phyloP scores from a whole-genome alignment of 2,797 vertebrate genomes.

The Ceryle rudis region DNA sequence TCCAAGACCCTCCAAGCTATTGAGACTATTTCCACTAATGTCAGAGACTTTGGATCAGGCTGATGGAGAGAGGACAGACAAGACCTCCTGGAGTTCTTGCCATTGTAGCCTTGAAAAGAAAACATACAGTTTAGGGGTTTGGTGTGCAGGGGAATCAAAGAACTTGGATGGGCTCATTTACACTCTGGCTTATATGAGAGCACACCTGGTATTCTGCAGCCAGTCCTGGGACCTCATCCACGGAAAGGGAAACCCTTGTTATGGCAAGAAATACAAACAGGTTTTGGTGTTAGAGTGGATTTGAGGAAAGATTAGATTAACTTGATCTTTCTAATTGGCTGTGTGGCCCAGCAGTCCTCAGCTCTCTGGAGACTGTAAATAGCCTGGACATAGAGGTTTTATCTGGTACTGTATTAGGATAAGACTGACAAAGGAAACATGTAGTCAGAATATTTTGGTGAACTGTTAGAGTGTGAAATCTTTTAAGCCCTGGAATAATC shows the following conservation, averaged over 20 bases:
- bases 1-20: slow-evolving; percentile 15
- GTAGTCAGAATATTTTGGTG: not conserved
- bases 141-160: not conserved
- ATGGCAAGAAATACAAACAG: not conserved
- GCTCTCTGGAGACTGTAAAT: not conserved
- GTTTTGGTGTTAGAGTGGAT: not conserved
- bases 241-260: not conserved
- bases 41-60: not conserved
- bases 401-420: not conserved
- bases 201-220: not conserved
- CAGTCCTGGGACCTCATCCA: not conserved
- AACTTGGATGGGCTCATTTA: not conserved
- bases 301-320: not conserved
- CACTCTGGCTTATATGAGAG: not conserved
- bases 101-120: not conserved
- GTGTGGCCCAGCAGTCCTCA: not conserved
- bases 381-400: slow-evolving; percentile 1
- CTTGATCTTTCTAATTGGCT: not conserved
- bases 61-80: not conserved
- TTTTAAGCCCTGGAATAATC: slow-evolving; percentile 41
- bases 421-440: slow-evolving; percentile 12
- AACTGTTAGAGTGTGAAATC: slow-evolving; percentile 26
- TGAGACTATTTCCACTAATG: not conserved
- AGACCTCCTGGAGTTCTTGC: not conserved
- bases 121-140: not conserved